Evolutionary conservation across 1,140 invertebrate genomes (phyloP), one percentile per base, ranked within the genome.

Genomic region (Trachelipus rathkii): DNA sequence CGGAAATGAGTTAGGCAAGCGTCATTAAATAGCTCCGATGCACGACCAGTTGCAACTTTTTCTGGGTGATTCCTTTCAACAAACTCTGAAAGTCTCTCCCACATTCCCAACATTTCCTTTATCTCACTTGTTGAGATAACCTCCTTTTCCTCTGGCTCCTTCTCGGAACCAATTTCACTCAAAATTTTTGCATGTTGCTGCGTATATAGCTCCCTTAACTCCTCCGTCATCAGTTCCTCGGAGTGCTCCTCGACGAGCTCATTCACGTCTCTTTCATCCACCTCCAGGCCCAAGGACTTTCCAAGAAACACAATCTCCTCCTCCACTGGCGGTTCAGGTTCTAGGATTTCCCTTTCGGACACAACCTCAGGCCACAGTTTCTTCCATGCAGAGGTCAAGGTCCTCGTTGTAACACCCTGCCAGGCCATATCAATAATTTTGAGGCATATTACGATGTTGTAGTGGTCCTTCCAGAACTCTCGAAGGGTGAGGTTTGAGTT

Each of bases 281-380:
- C 71, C 66, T 82, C 79, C 80, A 82, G 75, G 68, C 78, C 78
- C 81, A 82, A 81, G 72, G 78, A 81, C 73, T 79, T 82, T 75
- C 78, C 82, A 72, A 82, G 74, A 76, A 81, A 83, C 60, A 84
- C 78, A 83, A 84, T 83, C 33, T 33, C 33, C 78, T 84, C 82
- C 81, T 76, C 77, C 79, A 81, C 82, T 79, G 73, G 68, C 50
- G 79, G 71, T 50, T 78, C 75, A 72, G 66, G 69, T 77, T 72
- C 60, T 44, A 80, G 71, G 74, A 23, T 60, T 74, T 77, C 73
- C 76, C 43, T 44, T 67, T 71, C 33, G 6, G 33, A 33, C 33
- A 71, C 33, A 71, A 0, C 9, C 24, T 71, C 70, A 10, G 24
- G 70, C 70, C 33, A 71, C 33, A 33, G 43, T 9, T 71, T 71